phyloP scores from a whole-genome alignment of 2,888 invertebrate species.

The Tenthredo livida region DNA sequence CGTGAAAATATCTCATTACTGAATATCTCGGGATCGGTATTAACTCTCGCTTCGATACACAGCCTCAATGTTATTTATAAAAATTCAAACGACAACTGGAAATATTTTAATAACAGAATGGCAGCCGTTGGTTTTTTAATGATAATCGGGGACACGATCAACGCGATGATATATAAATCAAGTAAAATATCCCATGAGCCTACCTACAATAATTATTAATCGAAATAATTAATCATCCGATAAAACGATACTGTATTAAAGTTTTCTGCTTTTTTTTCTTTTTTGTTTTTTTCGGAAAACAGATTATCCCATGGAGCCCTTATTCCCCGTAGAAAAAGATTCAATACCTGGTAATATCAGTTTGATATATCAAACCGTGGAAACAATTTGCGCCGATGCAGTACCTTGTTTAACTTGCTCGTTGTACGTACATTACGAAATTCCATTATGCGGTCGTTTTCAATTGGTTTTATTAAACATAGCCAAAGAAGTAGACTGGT shows the following conservation, averaged over 20 bases:
- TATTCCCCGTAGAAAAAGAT: conserved; percentile 21
- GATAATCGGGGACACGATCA: conserved; percentile 29
- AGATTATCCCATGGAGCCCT: conserved; percentile 21
- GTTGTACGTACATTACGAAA: conserved; percentile 41
- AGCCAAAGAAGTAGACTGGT: conserved; percentile 36
- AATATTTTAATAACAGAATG: conserved; percentile 20
- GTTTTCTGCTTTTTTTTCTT: background rate
- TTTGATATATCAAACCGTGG: background rate
- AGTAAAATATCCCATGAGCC: background rate
- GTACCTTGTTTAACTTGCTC: conserved; percentile 43
- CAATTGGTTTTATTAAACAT: conserved; percentile 30
- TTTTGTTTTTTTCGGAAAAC: background rate
- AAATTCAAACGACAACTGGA: conserved; percentile 26
- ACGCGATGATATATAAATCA: conserved; percentile 46
- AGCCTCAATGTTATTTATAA: background rate
- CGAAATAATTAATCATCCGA: too few species aligned
- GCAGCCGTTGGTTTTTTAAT: conserved; percentile 38
- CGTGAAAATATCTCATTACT: conserved; percentile 15
- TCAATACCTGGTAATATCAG: background rate
- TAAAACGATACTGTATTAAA: background rate
- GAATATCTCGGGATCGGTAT: conserved; percentile 23
- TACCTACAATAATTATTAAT: background rate
- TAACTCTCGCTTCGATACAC: conserved; percentile 30
- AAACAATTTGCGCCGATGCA: conserved; percentile 23
- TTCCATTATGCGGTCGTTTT: conserved; percentile 34